Evolutionary conservation across 2,113 vertebrate species (phyloP).

Genomic region (Cochlearius cochlearius): DNA sequence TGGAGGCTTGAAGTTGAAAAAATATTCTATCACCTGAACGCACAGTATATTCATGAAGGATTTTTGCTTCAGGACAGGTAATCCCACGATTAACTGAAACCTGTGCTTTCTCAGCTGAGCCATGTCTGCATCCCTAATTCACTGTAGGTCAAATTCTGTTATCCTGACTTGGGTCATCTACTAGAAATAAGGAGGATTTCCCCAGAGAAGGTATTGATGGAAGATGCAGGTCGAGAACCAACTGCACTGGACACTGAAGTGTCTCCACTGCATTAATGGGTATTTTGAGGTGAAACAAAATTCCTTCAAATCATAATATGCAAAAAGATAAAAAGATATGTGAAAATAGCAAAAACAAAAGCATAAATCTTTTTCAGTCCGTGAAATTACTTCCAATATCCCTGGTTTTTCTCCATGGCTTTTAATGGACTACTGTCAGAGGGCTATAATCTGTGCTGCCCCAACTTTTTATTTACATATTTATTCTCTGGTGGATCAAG

Average conservation of each 20-base stretch:
- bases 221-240: not conserved
- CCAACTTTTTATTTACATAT: not conserved
- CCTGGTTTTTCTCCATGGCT: not conserved
- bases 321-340: not conserved
- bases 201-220: not conserved
- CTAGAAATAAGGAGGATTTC: not conserved
- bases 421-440: not conserved
- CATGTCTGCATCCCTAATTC: not conserved
- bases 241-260: not conserved
- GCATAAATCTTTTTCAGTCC: not conserved
- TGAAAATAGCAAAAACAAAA: not conserved
- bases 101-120: not conserved
- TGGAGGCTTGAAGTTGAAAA: not conserved
- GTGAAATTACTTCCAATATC: not conserved
- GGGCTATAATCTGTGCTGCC: not conserved
- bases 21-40: not conserved
- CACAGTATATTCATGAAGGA: not conserved
- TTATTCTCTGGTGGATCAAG: not conserved
- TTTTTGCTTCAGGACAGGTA: not conserved
- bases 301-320: not conserved
- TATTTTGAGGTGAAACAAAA: not conserved
- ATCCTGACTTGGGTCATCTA: not conserved
- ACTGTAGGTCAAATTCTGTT: not conserved
- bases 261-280: not conserved
- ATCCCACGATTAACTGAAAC: not conserved